Percentiles rank a stretch among this genome's conserved stretches.
phyloP scores from a whole-genome alignment of 2,888 invertebrate genomes.

The Sialis lutaria region DNA sequence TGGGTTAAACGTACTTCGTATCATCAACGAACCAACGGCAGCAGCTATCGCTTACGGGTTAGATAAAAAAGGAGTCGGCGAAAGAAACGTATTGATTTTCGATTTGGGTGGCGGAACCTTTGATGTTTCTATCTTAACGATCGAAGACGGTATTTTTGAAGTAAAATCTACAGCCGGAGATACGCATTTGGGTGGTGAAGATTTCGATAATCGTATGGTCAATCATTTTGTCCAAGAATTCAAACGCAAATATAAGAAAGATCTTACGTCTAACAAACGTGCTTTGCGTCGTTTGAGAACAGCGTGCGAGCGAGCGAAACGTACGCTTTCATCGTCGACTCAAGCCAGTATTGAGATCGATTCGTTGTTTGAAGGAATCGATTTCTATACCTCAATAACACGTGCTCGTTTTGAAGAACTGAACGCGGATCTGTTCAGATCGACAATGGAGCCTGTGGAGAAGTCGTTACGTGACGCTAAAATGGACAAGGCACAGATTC shows the following conservation, averaged over 20 bases:
- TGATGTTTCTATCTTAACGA: conserved; percentile 87
- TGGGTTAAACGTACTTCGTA: conserved; percentile 77
- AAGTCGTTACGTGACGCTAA: conserved; percentile 91
- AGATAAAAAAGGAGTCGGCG: conserved; percentile 65
- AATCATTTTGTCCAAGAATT: conserved; percentile 81
- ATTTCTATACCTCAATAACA: conserved; percentile 91
- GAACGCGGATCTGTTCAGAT: conserved; percentile 88
- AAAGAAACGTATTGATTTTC: conserved; percentile 67
- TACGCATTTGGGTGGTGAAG: conserved; percentile 86
- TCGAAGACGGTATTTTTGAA: conserved; percentile 87
- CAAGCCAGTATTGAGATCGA: conserved; percentile 91
- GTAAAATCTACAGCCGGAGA: conserved; percentile 93
- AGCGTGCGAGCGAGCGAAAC: conserved; percentile 78
- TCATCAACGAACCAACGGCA: conserved; percentile 84
- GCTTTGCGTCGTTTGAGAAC: conserved; percentile 82
- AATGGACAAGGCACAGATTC: conserved; percentile 80
- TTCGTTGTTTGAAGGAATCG: conserved; percentile 85
- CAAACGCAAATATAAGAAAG: conserved; percentile 86
- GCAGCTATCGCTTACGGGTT: conserved; percentile 86
- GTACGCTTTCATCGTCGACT: conserved; percentile 73
- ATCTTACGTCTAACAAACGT: conserved; percentile 71
- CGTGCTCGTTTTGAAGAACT: conserved; percentile 94
- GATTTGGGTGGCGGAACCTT: conserved; percentile 82
- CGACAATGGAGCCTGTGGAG: conserved; percentile 93
- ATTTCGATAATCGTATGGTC: conserved; percentile 83